Percentiles rank a stretch among this genome's conserved stretches.
Conservation (phyloP, 2,113 vertebrate species). For the Coracopsis vasa region DNA sequence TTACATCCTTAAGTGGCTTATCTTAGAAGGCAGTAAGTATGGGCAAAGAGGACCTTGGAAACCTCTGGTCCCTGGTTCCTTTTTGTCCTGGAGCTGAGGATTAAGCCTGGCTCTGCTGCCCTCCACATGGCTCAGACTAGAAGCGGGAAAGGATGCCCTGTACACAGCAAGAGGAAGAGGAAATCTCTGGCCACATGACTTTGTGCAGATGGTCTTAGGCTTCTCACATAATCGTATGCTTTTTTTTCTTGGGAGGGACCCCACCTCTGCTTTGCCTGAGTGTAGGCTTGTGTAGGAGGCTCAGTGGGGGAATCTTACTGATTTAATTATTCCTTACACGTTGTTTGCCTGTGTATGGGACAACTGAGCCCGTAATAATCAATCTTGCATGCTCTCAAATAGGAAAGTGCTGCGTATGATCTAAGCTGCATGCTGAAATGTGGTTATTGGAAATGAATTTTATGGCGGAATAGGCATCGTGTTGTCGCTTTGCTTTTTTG, state of each 20-base stretch:
- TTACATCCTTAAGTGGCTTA: constrained; percentile 45
- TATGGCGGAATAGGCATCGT: background rate
- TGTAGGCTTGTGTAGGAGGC: background rate
- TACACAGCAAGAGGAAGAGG: background rate
- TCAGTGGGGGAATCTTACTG: constrained; percentile 1
- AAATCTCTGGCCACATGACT: constrained; percentile 37
- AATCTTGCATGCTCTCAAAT: constrained; percentile 32
- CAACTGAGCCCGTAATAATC: constrained; percentile 24
- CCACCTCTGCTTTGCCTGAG: constrained; percentile 11
- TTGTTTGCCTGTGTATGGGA: constrained; percentile 20
- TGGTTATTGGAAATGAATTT: constrained; percentile 50
- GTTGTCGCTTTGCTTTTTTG: constrained; percentile 18
- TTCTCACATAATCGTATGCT: background rate
- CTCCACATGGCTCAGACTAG: background rate
- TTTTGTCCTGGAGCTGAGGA: constrained; percentile 15
- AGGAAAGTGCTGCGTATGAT: background rate
- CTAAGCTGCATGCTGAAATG: constrained; percentile 30
- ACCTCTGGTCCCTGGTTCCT: background rate
- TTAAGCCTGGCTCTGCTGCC: background rate
- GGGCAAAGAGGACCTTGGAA: background rate
- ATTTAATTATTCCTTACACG: constrained; percentile 43
- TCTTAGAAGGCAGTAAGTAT: background rate
- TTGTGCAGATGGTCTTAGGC: constrained; percentile 33
- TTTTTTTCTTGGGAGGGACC: constrained; percentile 19
- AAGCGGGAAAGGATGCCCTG: background rate